These are phyloP conservation scores for Pteropus alecto DNA, from an alignment of 2,113 vertebrate species.

Conservation along the genomic window DNA sequence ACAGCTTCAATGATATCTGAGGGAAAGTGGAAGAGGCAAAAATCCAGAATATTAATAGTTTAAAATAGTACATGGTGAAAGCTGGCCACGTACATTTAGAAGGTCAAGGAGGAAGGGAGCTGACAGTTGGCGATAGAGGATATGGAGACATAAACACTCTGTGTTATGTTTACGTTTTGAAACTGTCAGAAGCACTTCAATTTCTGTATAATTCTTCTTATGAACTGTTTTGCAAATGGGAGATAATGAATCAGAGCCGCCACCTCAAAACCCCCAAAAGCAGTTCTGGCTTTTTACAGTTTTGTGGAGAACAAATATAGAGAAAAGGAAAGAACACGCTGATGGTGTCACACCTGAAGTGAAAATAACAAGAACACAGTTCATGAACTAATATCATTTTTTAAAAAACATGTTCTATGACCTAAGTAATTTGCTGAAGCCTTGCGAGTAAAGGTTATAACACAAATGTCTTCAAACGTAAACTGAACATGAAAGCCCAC, in stretches of 20 bases:
- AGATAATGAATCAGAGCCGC: background rate
- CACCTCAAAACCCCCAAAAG: background rate
- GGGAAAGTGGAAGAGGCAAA: background rate
- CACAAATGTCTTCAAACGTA: background rate
- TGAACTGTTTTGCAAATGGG: background rate
- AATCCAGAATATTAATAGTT: background rate
- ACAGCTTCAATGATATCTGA: conserved; percentile 86
- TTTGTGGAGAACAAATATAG: background rate
- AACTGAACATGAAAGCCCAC: background rate
- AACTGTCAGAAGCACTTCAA: background rate
- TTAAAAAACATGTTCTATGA: background rate
- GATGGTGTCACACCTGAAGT: background rate
- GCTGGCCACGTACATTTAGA: background rate
- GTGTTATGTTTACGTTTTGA: background rate
- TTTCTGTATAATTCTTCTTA: background rate
- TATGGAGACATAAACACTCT: background rate
- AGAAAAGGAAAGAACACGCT: background rate
- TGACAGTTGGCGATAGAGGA: background rate
- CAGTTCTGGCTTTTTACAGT: background rate
- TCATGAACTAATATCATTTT: background rate
- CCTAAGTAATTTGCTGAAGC: background rate
- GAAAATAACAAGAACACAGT: background rate
- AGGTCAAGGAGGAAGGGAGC: background rate
- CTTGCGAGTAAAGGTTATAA: background rate
- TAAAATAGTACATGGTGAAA: background rate